A percentile compares a stretch with the other conserved stretches of the same genome.
phyloP scores from a whole-genome alignment of 2,113 vertebrate genomes.

The Vicugna pacos region DNA sequence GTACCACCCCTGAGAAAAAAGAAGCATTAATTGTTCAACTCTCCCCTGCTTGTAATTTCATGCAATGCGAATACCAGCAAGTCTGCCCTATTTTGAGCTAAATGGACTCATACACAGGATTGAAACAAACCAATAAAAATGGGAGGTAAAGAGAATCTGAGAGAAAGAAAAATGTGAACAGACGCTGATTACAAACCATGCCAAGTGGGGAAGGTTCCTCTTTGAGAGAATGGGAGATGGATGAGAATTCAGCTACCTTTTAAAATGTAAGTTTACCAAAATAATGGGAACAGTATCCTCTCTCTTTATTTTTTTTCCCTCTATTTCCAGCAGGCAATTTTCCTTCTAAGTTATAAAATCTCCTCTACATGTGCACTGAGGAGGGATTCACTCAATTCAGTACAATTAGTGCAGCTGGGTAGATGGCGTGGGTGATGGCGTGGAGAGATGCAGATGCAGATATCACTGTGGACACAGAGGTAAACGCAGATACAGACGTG shows the following conservation, averaged over 20 bases:
- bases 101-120: conserved; percentile 38
- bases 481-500: background rate
- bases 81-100: conserved; percentile 57
- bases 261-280: background rate
- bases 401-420: background rate
- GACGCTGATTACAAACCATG: background rate
- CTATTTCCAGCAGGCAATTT: background rate
- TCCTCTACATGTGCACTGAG: background rate
- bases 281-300: background rate
- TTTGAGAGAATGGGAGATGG: background rate
- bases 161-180: background rate
- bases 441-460: background rate
- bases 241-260: background rate
- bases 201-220: background rate
- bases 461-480: background rate
- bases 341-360: background rate
- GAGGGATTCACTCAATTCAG: background rate
- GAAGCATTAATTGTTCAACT: conserved; percentile 86
- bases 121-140: conserved; percentile 56
- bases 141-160: background rate
- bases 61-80: conserved; percentile 57
- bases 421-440: accelerated
- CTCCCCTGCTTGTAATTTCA: conserved; percentile 83
- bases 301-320: background rate
- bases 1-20: conserved; percentile 80